Evolutionary conservation across 2,888 invertebrate species (phyloP).

Genomic region (Melieria picta): DNA sequence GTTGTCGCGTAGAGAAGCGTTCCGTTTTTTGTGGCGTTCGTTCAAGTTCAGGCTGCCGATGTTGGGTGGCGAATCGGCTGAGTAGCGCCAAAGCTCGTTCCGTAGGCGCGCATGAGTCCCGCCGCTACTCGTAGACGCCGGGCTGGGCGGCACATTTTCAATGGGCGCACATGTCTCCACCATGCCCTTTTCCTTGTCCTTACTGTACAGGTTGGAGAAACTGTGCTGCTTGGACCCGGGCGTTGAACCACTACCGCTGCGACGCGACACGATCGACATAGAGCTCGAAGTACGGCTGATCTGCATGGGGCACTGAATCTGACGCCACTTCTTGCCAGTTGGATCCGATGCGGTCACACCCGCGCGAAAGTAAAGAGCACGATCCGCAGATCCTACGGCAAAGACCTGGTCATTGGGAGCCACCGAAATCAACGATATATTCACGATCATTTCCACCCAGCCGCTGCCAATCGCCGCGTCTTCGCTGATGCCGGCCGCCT

Average conservation of each 20-base stretch:
- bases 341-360: conserved; percentile 80
- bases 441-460: conserved; percentile 91
- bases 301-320: conserved; percentile 82
- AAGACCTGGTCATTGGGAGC: conserved; percentile 87
- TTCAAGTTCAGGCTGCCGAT: conserved; percentile 63
- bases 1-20: conserved; percentile 53
- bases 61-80: conserved; percentile 61
- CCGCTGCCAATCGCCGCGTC: conserved; percentile 82
- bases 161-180: conserved; percentile 64
- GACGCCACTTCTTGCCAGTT: conserved; percentile 89
- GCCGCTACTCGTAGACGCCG: conserved; percentile 70
- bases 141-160: conserved; percentile 69
- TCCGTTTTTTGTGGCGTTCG: conserved; percentile 60
- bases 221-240: conserved; percentile 77
- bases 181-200: conserved; percentile 63
- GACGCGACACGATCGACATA: conserved; percentile 74
- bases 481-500: conserved; percentile 77
- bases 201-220: conserved; percentile 69
- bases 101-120: conserved; percentile 60
- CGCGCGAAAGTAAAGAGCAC: conserved; percentile 81
- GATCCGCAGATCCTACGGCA: conserved; percentile 85
- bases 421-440: conserved; percentile 84
- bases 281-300: conserved; percentile 84
- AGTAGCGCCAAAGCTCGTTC: conserved; percentile 62
- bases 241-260: conserved; percentile 65